phyloP scores from a whole-genome alignment of 2,797 vertebrate genomes.

The Hafferia zeledoni region DNA sequence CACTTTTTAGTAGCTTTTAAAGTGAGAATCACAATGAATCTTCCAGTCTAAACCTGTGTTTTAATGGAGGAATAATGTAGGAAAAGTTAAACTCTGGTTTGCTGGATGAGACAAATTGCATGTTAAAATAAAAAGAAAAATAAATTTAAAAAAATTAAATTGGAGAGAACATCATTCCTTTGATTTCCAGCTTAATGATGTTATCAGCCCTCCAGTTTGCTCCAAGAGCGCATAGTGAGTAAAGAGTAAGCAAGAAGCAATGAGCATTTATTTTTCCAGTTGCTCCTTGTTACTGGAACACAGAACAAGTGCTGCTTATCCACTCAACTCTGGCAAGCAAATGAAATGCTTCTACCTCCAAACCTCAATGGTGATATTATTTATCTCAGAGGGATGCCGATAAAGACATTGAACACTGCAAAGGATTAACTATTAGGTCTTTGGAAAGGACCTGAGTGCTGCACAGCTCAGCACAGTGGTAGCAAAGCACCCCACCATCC shows the following conservation, averaged over 20 bases:
- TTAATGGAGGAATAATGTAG: not conserved
- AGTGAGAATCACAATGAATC: not conserved
- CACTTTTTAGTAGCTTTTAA: not conserved
- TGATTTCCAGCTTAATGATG: not conserved
- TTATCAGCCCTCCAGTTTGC: not conserved
- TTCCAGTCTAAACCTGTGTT: not conserved
- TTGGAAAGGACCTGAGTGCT: not conserved
- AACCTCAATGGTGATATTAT: rapidly evolving
- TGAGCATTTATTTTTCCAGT: not conserved
- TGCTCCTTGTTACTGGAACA: not conserved
- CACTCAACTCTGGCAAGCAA: not conserved
- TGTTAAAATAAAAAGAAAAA: not conserved
- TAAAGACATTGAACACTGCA: not conserved
- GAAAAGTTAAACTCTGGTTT: not conserved
- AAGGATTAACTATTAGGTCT: not conserved
- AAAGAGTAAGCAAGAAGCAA: not conserved
- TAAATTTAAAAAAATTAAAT: not conserved
- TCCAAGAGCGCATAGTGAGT: not conserved
- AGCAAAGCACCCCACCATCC: not conserved
- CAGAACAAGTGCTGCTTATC: not conserved
- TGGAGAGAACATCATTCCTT: not conserved
- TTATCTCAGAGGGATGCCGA: not conserved
- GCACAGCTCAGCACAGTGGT: not conserved
- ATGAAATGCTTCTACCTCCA: not conserved
- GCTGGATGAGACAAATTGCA: not conserved